Evolutionary conservation across 2,113 vertebrate species (phyloP), one percentile per base, ranked within the genome.

Genomic region (Piaya cayana): DNA sequence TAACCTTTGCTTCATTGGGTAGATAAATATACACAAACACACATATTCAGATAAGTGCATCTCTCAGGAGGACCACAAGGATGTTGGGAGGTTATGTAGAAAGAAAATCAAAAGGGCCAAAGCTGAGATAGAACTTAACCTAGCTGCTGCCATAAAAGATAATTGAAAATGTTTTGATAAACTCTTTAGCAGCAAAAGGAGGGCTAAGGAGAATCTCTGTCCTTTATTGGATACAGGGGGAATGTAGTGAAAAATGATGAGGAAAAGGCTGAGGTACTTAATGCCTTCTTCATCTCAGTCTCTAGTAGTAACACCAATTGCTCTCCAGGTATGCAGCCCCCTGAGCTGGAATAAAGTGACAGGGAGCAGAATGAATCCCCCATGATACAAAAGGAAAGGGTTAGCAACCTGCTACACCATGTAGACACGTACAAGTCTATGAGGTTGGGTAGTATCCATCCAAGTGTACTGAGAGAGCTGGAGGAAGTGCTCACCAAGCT

Each of bases 371-470:
- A 67, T 67, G 19, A 87, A 63, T 10, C 2, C 20, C 9, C 9
- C 6, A 12, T 47, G 36, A 27, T 52, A 16, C 23, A 83, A 58
- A 5, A 3, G 8, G 5, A 82, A 74, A n/a, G 5, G 11, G 7
- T 56, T 27, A 91, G 39, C 0, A 2, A 27, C 12, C 12, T 78
- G 13, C 32, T 22, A 19, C 39, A 60, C 14, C 19, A 14, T 21
- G 70, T 75, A 39, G 29, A 79, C 2, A 1, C 4, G 8, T 16
- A 30, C 1, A 25, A 6, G 9, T 47, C 39, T 56, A 2, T 56
- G 6, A 7, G 16, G 5, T 29, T 2, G 3, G 12, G 4, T 34
- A 15, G 19, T 5, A 49, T 42, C 36, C 5, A 13, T 5, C 5
- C 22, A 42, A 42, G 19, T 2, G 14, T 42, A 22, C 7, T 29